phyloP scores from a whole-genome alignment of 2,888 invertebrate genomes.

The Julus scandinavius region DNA sequence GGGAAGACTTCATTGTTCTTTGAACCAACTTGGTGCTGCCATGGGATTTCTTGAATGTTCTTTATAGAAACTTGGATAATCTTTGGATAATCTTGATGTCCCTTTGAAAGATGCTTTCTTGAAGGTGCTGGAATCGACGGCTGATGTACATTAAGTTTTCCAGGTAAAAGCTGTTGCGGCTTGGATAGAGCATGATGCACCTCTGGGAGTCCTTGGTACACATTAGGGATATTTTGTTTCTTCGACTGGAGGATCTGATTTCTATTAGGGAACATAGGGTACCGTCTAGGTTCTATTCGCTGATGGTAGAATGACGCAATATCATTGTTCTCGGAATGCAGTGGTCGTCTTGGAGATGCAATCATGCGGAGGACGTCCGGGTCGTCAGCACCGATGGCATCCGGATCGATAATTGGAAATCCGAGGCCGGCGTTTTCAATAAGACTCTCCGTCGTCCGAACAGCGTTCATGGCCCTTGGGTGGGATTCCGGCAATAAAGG shows the following conservation, averaged over 20 bases:
- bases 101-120: not conserved
- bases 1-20: not conserved
- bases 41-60: not conserved
- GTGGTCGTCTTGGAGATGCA: not conserved
- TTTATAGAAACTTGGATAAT: no score
- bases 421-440: slow-evolving; percentile 21
- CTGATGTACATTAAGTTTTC: not conserved
- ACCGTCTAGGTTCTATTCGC: not conserved
- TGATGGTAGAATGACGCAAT: not conserved
- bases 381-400: slow-evolving; percentile 12
- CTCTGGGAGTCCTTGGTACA: not conserved
- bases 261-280: not conserved
- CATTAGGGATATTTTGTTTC: not conserved
- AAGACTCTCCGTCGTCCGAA: not conserved
- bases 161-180: not conserved
- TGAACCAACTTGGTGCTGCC: not conserved
- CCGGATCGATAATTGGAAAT: slow-evolving; percentile 10
- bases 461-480: not conserved
- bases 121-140: not conserved
- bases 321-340: not conserved
- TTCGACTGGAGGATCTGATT: no score
- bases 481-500: slow-evolving; percentile 21
- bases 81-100: not conserved
- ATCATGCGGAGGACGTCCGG: not conserved
- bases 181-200: not conserved